Conservation (phyloP, 2,797 vertebrate species). For the Acanthurus lineatus region DNA sequence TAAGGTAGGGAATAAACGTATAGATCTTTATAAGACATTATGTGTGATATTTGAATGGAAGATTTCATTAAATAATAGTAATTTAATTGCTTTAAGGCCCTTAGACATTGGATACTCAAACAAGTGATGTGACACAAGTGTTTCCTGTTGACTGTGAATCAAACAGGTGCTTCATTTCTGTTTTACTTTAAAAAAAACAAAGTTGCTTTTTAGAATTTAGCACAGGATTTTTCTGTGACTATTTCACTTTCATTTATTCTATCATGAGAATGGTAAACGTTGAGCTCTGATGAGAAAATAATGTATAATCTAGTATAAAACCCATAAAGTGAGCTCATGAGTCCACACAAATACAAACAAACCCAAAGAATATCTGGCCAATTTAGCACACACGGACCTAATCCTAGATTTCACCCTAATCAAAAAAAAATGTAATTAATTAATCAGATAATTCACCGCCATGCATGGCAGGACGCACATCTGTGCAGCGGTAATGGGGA, state of each 20-base stretch:
- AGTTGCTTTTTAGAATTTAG: slow-evolving; percentile 4
- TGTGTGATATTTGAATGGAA: background rate
- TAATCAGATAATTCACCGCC: slow-evolving; percentile 86
- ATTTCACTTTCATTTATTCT: slow-evolving; percentile 22
- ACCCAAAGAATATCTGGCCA: slow-evolving; percentile 67
- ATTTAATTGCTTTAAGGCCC: background rate
- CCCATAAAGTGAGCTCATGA: slow-evolving; percentile 48
- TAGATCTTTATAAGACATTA: background rate
- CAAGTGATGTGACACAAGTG: slow-evolving; percentile 45
- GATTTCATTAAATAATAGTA: slow-evolving; percentile 11
- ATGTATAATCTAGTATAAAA: slow-evolving; percentile 49
- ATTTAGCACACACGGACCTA: slow-evolving; percentile 79
- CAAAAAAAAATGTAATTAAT: slow-evolving; percentile 87
- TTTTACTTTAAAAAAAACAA: background rate
- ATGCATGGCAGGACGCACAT: slow-evolving; percentile 84
- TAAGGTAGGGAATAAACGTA: background rate
- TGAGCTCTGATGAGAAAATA: slow-evolving; percentile 29
- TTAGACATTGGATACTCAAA: slow-evolving; percentile 31
- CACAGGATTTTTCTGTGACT: background rate
- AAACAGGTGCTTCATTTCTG: slow-evolving; percentile 67
- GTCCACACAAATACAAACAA: slow-evolving; percentile 68
- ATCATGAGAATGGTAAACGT: background rate
- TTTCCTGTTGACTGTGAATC: slow-evolving; percentile 67
- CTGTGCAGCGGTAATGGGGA: slow-evolving; percentile 76
- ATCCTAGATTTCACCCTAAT: slow-evolving; percentile 85